These are phyloP conservation scores for Campylomormyrus numenius DNA, from an alignment of 2,113 vertebrate species.

Conservation along the genomic window DNA sequence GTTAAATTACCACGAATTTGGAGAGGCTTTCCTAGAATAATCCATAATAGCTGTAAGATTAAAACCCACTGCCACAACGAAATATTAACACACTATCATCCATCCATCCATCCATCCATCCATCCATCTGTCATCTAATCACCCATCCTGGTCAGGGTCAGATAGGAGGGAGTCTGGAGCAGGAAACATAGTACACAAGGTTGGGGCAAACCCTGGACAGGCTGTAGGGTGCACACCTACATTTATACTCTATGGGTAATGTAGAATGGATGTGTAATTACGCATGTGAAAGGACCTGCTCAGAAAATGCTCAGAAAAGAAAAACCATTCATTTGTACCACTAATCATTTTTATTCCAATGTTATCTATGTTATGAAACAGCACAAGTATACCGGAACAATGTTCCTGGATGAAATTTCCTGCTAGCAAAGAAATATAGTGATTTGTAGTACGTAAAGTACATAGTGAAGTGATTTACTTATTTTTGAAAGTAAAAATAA, in stretches of 20 bases:
- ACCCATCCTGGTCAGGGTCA: background rate
- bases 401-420: background rate
- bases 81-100: background rate
- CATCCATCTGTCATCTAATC: background rate
- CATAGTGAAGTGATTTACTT: background rate
- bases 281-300: background rate
- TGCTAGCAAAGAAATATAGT: background rate
- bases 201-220: background rate
- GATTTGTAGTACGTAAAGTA: background rate
- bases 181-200: background rate
- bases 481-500: background rate
- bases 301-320: background rate
- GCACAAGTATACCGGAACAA: background rate
- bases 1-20: background rate
- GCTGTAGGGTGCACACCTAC: background rate
- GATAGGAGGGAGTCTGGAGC: background rate
- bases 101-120: background rate
- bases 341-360: background rate
- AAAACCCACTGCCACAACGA: background rate
- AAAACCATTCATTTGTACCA: background rate
- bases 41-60: background rate
- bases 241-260: background rate
- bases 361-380: background rate
- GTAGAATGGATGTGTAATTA: background rate
- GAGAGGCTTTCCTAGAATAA: background rate